Conservation (phyloP, 2,888 invertebrate genomes). For the Phragmatobia fuliginosa region DNA sequence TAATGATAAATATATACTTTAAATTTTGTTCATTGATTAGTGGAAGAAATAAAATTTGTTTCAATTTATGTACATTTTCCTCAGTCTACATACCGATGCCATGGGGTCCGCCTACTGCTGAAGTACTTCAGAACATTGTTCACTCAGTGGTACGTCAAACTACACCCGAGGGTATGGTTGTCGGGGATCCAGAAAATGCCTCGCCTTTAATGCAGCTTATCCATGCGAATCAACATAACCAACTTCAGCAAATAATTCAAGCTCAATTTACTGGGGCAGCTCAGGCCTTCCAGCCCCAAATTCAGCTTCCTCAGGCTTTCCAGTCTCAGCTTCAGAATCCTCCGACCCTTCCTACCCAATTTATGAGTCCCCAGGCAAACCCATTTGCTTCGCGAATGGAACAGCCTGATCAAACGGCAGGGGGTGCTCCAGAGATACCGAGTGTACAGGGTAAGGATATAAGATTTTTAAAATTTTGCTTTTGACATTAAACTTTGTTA, state of each 20-base stretch:
- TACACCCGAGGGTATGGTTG: conserved; percentile 59
- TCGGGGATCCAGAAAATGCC: conserved; percentile 25
- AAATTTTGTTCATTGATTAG: no score
- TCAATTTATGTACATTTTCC: conserved; percentile 22
- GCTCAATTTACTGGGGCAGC: neutral
- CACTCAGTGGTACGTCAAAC: conserved; percentile 67
- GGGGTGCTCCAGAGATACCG: conserved; percentile 11
- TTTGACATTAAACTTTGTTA: no score
- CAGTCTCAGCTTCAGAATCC: neutral
- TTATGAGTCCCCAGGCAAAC: neutral
- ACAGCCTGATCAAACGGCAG: neutral
- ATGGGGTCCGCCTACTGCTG: conserved; percentile 62
- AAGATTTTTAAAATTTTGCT: no score
- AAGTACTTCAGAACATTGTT: conserved; percentile 67
- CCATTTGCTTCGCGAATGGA: no score
- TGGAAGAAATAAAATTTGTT: no score
- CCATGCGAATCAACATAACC: conserved; percentile 8
- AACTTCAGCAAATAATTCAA: conserved; percentile 13
- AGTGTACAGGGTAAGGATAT: conserved; percentile 27
- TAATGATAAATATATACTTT: neutral
- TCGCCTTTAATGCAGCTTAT: conserved; percentile 23
- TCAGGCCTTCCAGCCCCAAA: neutral
- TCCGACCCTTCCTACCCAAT: neutral
- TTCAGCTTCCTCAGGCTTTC: neutral
- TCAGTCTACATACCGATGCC: conserved; percentile 65